Evolutionary conservation across 2,113 vertebrate genomes (phyloP), one percentile per base, ranked within the genome.

Genomic region (Xerus inauris): DNA sequence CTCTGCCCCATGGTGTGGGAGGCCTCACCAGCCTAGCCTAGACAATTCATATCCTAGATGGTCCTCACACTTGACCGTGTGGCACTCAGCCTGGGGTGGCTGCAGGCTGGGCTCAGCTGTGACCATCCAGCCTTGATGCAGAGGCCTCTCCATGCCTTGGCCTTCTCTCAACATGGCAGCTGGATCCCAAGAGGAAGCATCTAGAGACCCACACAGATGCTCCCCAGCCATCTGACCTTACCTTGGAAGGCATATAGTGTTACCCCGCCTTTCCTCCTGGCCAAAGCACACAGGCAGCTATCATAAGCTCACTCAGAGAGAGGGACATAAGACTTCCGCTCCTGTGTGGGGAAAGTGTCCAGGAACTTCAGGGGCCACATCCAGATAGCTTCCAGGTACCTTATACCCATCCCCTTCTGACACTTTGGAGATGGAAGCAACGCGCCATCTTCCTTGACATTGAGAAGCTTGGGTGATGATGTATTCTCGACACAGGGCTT

Each of bases 121-220:
- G 51, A 19, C 10, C 45, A 8, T 54, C 45, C 35, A 32, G 20
- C 17, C 4, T 28, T 16, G 20, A 51, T 32, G 16, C 7, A 26
- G 45, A 28, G 40, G 4, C 32, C 14, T 75, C 28, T 67, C 24
- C 57, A 17, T 35, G 72, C 26, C 28, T n/a, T 12, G 0, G 30
- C 40, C 83, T 51, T n/a, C 69, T 51, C 49, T 12, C 13, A 28
- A 8, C 49, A 2, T 0, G 6, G 67, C 0, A 0, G 16, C 75
- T 69, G 24, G 57, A 24, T 28, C 38, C 77, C n/a, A 26, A 38
- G 77, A 79, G 2, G 45, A 49, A 14, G 14, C 24, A 4, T 32
- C 82, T 26, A 28, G 28, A 79, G 10, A 62, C 35, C 47, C 73
- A 9, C 35, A 26, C 64, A 57, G 79, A 80, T 30, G 62, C 47